These are phyloP conservation scores for Scartelaos histophorus DNA, from an alignment of 2,113 vertebrate species.

Conservation along the genomic window DNA sequence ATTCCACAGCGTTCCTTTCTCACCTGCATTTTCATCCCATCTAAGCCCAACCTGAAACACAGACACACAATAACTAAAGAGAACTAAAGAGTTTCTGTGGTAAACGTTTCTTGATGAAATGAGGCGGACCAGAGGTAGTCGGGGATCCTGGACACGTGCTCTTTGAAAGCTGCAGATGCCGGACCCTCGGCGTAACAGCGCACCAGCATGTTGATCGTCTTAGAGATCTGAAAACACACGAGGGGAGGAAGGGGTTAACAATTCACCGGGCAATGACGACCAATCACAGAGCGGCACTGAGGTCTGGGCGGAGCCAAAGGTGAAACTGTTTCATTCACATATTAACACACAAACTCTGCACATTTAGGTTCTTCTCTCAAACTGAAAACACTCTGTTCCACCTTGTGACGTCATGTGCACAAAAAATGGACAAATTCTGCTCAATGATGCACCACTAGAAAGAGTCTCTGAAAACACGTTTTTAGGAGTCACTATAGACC, in stretches of 20 bases:
- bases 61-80: background rate
- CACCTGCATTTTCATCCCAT: slow-evolving; percentile 99
- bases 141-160: slow-evolving; percentile 89
- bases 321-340: too few relatives aligned
- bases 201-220: slow-evolving; percentile 94
- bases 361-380: too few relatives aligned
- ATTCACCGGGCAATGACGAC: background rate
- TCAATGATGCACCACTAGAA: too few relatives aligned
- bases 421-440: too few relatives aligned
- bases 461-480: too few relatives aligned
- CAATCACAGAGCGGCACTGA: background rate
- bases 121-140: slow-evolving; percentile 89
- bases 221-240: slow-evolving; percentile 84
- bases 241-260: background rate
- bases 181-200: slow-evolving; percentile 89
- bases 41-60: slow-evolving; percentile 87
- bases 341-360: too few relatives aligned
- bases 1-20: slow-evolving; percentile 17
- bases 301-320: too few relatives aligned
- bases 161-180: slow-evolving; percentile 81
- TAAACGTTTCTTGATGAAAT: background rate
- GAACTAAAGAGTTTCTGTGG: too few relatives aligned
- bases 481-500: too few relatives aligned
- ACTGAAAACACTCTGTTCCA: too few relatives aligned
- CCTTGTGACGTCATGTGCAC: too few relatives aligned